Evolutionary conservation across 30 jellyfish, hydroid and myxozoan species (phyloP).

Genomic region (Catostylus mosaicus): DNA sequence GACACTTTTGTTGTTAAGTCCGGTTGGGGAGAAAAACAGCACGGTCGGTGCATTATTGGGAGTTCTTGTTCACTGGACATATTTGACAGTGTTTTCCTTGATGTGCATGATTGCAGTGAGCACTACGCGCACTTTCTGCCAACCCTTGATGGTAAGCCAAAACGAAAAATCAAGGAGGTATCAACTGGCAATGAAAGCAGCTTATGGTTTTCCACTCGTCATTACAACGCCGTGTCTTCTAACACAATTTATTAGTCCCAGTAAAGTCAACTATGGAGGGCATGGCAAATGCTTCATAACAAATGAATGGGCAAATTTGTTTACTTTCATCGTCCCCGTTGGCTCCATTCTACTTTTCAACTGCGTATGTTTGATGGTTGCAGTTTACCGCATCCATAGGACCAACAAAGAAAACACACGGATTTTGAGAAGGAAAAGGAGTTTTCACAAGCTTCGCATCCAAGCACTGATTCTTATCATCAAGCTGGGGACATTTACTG

Average conservation of each 20-base stretch:
- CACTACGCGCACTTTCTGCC: conserved; percentile 51
- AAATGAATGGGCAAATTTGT: conserved; percentile 47
- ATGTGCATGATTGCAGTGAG: conserved; percentile 36
- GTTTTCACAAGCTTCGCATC: conserved; percentile 17
- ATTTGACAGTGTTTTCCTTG: conserved; percentile 41
- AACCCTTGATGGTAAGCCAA: conserved; percentile 10
- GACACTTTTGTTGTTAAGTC: conserved; percentile 7
- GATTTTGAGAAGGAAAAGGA: conserved; percentile 10
- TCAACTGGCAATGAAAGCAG: conserved; percentile 26
- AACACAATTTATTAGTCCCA: conserved; percentile 18
- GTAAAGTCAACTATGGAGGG: conserved; percentile 40
- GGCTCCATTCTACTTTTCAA: conserved; percentile 35
- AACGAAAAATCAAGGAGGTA: conserved; percentile 20
- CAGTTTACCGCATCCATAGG: conserved; percentile 32
- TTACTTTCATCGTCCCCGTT: conserved; percentile 43
- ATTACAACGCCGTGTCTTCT: conserved; percentile 42
- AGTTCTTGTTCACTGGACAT: conserved; percentile 35
- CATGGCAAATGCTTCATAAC: conserved; percentile 49
- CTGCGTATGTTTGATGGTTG: conserved; percentile 30
- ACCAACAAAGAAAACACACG: conserved; percentile 11
- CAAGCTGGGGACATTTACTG: conserved; percentile 51
- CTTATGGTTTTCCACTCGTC: conserved; percentile 46
- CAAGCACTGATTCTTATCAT: conserved; percentile 16
- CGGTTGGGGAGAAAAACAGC: background rate
- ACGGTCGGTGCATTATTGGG: conserved; percentile 22